phyloP scores from a whole-genome alignment of 2,888 invertebrate genomes.

The Psylliodes chrysocephalus region DNA sequence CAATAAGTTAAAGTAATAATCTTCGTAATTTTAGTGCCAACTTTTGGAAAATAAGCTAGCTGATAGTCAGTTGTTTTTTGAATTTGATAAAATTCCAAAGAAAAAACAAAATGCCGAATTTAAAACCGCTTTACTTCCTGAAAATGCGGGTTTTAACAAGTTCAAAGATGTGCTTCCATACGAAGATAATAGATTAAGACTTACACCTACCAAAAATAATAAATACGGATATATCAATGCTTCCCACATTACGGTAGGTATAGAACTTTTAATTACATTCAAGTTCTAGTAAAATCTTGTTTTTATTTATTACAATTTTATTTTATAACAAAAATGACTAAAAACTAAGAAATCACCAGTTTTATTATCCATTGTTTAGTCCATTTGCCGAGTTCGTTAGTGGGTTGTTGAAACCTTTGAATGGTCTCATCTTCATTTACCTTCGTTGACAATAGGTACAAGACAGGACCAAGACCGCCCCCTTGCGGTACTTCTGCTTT shows the following conservation, averaged over 20 bases:
- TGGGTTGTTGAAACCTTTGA: too few relatives aligned
- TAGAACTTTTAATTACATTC: too few relatives aligned
- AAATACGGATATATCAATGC: slow-evolving; percentile 93
- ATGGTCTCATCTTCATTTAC: too few relatives aligned
- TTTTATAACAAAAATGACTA: too few relatives aligned
- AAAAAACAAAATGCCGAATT: slow-evolving; percentile 78
- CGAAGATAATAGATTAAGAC: slow-evolving; percentile 86
- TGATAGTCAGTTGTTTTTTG: slow-evolving; percentile 80
- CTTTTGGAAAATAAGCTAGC: slow-evolving; percentile 75
- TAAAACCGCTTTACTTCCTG: slow-evolving; percentile 77
- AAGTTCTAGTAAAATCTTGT: too few relatives aligned
- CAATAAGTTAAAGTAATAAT: neutral
- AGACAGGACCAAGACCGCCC: too few relatives aligned
- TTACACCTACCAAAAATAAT: slow-evolving; percentile 85
- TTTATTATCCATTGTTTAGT: too few relatives aligned
- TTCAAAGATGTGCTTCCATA: slow-evolving; percentile 86
- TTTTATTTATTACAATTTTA: slow-evolving; percentile 19
- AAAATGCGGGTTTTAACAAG: slow-evolving; percentile 69
- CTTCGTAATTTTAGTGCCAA: slow-evolving; percentile 68
- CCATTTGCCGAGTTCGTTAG: too few relatives aligned
- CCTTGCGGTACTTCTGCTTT: too few relatives aligned
- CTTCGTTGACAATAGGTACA: too few relatives aligned
- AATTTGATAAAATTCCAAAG: slow-evolving; percentile 86
- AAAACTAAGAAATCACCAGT: too few relatives aligned
- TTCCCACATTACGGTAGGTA: slow-evolving; percentile 83